A percentile compares a stretch with the other conserved stretches of the same genome.
Conservation (phyloP, 2,888 invertebrate genomes). For the Carpatolechia fugitivella region DNA sequence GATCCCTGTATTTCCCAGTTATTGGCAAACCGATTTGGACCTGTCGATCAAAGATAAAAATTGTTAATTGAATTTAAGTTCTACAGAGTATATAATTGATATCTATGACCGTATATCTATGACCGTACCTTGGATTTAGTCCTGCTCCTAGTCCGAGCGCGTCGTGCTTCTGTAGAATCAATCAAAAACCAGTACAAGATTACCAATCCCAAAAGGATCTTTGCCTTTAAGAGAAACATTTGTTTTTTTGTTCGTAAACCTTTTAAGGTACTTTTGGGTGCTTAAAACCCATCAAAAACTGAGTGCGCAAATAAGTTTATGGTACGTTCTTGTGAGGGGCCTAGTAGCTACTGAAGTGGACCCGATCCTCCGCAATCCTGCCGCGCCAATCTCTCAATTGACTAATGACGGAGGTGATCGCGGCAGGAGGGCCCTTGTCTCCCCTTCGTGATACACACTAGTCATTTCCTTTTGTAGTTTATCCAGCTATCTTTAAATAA, state of each 20-base stretch:
- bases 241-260: conserved; percentile 15
- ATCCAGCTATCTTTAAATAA: conserved; percentile 24
- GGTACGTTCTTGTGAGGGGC: conserved; percentile 39
- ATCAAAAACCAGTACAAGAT: conserved; percentile 44
- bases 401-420: conserved; percentile 64
- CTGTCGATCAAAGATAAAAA: conserved; percentile 42
- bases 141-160: conserved; percentile 85
- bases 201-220: conserved; percentile 39
- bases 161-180: conserved; percentile 72
- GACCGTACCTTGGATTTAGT: conserved; percentile 83
- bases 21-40: conserved; percentile 92
- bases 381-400: conserved; percentile 69
- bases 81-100: too few relatives aligned
- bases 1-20: conserved; percentile 93
- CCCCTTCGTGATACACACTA: conserved; percentile 57
- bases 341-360: conserved; percentile 47
- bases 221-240: conserved; percentile 50
- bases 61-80: background rate
- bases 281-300: conserved; percentile 17
- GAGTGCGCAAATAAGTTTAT: background rate
- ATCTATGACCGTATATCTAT: too few relatives aligned
- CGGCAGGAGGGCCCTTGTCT: conserved; percentile 65
- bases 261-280: conserved; percentile 16
- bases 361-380: conserved; percentile 37
- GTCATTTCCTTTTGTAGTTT: conserved; percentile 62